These are phyloP conservation scores for Thymallus thymallus DNA, from an alignment of 2,113 vertebrate genomes.

Conservation along the genomic window DNA sequence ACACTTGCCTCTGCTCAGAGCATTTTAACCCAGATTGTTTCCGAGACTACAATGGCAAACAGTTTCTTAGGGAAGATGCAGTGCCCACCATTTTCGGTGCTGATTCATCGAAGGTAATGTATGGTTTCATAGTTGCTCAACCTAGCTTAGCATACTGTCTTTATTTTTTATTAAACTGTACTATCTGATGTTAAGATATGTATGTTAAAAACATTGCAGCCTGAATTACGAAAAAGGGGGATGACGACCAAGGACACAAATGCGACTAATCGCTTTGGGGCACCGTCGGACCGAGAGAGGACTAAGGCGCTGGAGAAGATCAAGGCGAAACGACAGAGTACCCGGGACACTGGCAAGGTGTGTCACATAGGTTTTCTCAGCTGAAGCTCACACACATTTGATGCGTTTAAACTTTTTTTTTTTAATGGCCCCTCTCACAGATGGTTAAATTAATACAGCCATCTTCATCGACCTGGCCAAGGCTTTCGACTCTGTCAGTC, in stretches of 20 bases:
- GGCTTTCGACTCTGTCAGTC: too few relatives aligned
- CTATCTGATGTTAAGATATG: neutral
- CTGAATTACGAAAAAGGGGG: slow-evolving; percentile 72
- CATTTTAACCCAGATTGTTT: slow-evolving; percentile 77
- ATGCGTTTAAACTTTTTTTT: too few relatives aligned
- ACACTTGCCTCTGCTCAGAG: slow-evolving; percentile 78
- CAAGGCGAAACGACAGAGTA: slow-evolving; percentile 63
- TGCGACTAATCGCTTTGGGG: slow-evolving; percentile 22
- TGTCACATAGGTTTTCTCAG: neutral
- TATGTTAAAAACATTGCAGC: slow-evolving; percentile 49
- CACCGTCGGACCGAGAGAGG: slow-evolving; percentile 56
- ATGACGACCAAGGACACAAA: slow-evolving; percentile 59
- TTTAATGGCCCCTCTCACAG: too few relatives aligned
- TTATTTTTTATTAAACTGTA: neutral
- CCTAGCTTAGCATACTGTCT: neutral
- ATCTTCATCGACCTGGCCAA: too few relatives aligned
- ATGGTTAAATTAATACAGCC: too few relatives aligned
- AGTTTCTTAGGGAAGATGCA: slow-evolving; percentile 77
- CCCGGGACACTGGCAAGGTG: slow-evolving; percentile 62
- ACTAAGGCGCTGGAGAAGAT: slow-evolving; percentile 39
- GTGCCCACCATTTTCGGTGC: slow-evolving; percentile 73
- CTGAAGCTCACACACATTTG: too few relatives aligned
- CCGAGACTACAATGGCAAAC: slow-evolving; percentile 79
- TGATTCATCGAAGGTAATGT: slow-evolving; percentile 63
- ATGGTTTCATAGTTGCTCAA: too few relatives aligned